A percentile compares a stretch with the other conserved stretches of the same genome.
Conservation (phyloP, 1,140 invertebrate genomes). For the Ooceraea biroi region DNA sequence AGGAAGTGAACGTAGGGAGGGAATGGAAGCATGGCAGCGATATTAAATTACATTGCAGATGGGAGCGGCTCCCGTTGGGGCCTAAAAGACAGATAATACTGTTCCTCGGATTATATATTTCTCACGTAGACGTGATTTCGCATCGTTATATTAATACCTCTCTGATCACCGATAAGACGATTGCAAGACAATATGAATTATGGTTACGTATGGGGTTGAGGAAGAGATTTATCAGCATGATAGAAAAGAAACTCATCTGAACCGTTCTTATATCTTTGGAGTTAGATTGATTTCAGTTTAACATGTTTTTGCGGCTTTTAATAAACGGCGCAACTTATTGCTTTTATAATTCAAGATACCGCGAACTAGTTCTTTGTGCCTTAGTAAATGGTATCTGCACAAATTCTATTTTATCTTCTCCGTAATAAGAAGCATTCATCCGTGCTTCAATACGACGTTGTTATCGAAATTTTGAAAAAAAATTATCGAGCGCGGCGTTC, state of each 20-base stretch:
- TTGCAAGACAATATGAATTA: background rate
- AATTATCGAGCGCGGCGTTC: background rate
- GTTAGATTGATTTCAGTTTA: constrained; percentile 4
- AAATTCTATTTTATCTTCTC: background rate
- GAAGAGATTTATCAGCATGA: background rate
- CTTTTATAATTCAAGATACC: constrained; percentile 1
- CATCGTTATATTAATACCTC: constrained; percentile 12
- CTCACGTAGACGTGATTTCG: constrained; percentile 14
- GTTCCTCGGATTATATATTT: constrained; percentile 5
- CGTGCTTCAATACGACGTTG: background rate
- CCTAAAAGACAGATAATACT: constrained; percentile 30
- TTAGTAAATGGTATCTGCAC: background rate
- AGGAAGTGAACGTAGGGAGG: background rate
- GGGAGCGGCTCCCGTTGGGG: constrained; percentile 16
- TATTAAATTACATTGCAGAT: constrained; percentile 49
- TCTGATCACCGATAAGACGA: constrained; percentile 1
- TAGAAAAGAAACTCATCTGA: background rate
- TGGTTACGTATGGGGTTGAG: background rate
- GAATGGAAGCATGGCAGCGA: constrained; percentile 18
- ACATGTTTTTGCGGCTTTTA: background rate
- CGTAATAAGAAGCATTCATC: background rate
- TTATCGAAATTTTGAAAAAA: constrained; percentile 4
- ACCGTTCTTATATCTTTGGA: background rate
- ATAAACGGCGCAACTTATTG: background rate
- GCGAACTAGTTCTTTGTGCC: background rate